phyloP scores from a whole-genome alignment of 92 coral and sea anemone genomes.

The Heteractis magnifica region DNA sequence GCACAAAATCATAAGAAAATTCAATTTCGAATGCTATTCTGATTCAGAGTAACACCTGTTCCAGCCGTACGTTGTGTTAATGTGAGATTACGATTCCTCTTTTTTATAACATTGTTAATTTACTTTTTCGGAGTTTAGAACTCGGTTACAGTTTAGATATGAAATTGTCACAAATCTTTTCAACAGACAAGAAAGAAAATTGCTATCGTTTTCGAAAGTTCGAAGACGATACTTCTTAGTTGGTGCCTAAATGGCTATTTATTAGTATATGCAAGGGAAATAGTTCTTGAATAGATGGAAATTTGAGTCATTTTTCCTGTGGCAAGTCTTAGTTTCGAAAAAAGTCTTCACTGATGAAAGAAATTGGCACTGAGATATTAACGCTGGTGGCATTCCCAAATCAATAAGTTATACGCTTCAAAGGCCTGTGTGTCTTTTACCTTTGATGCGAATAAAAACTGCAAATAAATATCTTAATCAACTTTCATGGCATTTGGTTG shows the following conservation, averaged over 20 bases:
- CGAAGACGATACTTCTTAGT: neutral
- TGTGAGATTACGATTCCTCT: slow-evolving; percentile 21
- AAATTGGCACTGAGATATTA: neutral
- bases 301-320: slow-evolving; percentile 19
- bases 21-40: slow-evolving; percentile 7
- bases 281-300: slow-evolving; percentile 21
- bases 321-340: neutral
- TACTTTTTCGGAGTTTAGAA: neutral
- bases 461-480: slow-evolving; percentile 34
- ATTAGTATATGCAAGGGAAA: slow-evolving; percentile 6
- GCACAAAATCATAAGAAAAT: slow-evolving; percentile 10
- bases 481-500: slow-evolving; percentile 10
- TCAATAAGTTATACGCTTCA: slow-evolving; percentile 8
- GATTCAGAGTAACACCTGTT: slow-evolving; percentile 15
- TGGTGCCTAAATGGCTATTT: slow-evolving; percentile 10
- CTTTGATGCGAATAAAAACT: slow-evolving; percentile 21
- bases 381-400: slow-evolving; percentile 8
- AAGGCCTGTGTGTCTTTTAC: slow-evolving; percentile 15
- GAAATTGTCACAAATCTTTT: neutral
- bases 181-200: neutral
- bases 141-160: neutral
- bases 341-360: neutral
- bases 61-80: slow-evolving; percentile 11
- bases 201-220: neutral
- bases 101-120: slow-evolving; percentile 13